phyloP scores from a whole-genome alignment of 2,888 invertebrate species.

The Rhopalosiphum nymphaeae region DNA sequence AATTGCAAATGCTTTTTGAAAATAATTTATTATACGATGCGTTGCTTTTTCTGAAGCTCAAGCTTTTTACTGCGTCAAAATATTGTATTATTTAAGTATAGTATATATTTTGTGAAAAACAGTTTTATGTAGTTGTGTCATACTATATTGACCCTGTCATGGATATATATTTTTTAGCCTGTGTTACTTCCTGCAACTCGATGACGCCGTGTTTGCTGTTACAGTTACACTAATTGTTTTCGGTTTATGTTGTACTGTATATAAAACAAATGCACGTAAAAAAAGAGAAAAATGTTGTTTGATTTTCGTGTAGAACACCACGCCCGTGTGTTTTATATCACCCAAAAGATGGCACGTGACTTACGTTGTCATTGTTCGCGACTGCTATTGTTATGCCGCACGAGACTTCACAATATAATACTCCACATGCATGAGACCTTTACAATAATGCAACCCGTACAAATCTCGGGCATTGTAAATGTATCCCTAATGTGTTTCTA shows the following conservation, averaged over 20 bases:
- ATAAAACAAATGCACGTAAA: not conserved
- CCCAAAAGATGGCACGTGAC: constrained; percentile 64
- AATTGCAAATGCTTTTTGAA: not conserved
- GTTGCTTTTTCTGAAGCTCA: not conserved
- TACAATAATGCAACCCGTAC: constrained; percentile 31
- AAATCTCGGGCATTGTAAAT: constrained; percentile 41
- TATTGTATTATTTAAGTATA: not conserved
- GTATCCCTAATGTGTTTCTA: constrained; percentile 59
- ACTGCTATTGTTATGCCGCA: constrained; percentile 36
- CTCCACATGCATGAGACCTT: not conserved
- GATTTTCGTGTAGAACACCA: constrained; percentile 24
- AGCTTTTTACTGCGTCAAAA: not conserved
- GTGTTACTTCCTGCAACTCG: not conserved
- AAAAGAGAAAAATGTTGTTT: constrained; percentile 14
- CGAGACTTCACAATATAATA: constrained; percentile 50
- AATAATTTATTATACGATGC: not conserved
- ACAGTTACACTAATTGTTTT: constrained; percentile 9
- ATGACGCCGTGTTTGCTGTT: not conserved
- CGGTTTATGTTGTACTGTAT: not conserved
- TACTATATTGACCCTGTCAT: not conserved
- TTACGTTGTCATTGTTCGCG: constrained; percentile 60
- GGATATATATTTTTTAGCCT: not conserved
- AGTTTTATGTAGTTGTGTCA: not conserved
- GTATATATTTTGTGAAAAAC: not conserved
- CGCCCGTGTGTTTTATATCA: constrained; percentile 28